Conservation (phyloP, 2,888 invertebrate genomes). For the Anorthoa munda region DNA sequence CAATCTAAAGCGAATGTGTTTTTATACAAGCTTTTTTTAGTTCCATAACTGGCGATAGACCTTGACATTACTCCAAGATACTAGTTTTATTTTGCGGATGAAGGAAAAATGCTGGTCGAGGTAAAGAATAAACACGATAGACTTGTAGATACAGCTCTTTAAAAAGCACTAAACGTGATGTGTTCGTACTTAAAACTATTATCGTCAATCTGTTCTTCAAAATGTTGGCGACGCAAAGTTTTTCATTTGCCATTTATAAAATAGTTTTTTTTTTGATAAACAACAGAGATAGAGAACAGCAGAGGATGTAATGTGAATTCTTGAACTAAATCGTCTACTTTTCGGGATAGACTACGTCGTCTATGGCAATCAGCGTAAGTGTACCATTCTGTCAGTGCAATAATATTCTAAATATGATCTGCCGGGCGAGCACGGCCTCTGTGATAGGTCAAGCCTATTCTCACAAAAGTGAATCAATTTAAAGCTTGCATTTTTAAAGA, state of each 20-base stretch:
- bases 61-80: constrained; percentile 57
- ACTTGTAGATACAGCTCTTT: constrained; percentile 53
- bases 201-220: constrained; percentile 48
- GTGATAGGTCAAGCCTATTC: too few relatives aligned
- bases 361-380: too few relatives aligned
- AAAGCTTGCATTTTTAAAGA: too few relatives aligned
- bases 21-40: background rate
- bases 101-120: constrained; percentile 36
- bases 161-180: constrained; percentile 58
- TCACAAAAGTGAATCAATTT: too few relatives aligned
- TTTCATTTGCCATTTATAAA: constrained; percentile 9
- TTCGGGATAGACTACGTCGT: too few relatives aligned
- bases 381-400: too few relatives aligned
- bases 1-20: constrained; percentile 9
- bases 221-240: constrained; percentile 23
- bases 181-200: constrained; percentile 46
- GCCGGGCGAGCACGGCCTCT: too few relatives aligned
- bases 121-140: constrained; percentile 45
- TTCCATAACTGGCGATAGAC: constrained; percentile 33
- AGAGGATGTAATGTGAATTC: too few relatives aligned
- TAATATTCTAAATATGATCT: too few relatives aligned
- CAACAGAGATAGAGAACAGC: too few relatives aligned
- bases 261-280: background rate
- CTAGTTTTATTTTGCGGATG: constrained; percentile 34
- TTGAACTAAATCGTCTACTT: too few relatives aligned